A percentile compares a stretch with the other conserved stretches of the same genome.
Evolutionary conservation across 2,113 vertebrate genomes (phyloP).

Genomic region (Caloenas nicobarica): DNA sequence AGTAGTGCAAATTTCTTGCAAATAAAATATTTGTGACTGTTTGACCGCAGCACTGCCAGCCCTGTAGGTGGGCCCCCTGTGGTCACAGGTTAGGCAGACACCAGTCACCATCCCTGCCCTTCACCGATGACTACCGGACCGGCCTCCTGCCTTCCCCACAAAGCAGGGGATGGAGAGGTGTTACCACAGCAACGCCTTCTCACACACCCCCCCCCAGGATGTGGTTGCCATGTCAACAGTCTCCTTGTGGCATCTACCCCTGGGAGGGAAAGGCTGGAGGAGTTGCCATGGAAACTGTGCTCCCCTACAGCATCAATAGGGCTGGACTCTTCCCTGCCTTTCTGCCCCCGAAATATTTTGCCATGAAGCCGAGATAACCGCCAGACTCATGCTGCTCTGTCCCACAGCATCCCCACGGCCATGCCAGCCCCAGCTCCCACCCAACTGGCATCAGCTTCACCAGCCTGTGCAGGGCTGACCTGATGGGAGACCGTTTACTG

Average conservation of each 20-base stretch:
- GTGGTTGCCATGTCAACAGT: conserved; percentile 38
- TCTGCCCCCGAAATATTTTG: neutral
- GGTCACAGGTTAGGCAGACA: neutral
- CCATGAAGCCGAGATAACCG: neutral
- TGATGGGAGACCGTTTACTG: neutral
- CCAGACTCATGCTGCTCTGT: accelerated
- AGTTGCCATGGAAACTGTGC: conserved; percentile 14
- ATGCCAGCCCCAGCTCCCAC: neutral
- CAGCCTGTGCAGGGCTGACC: accelerated
- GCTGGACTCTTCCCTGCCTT: neutral
- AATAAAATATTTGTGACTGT: neutral
- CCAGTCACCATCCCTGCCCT: neutral
- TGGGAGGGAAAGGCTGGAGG: neutral
- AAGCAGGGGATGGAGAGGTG: too few relatives aligned
- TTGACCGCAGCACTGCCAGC: neutral
- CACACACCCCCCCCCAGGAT: neutral
- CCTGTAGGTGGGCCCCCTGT: neutral
- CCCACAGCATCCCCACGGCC: accelerated
- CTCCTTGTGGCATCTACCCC: neutral
- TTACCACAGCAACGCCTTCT: neutral
- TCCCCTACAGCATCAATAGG: neutral
- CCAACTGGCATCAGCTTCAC: neutral
- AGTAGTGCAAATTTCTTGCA: neutral
- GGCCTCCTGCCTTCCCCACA: neutral
- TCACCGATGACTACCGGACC: accelerated